Evolutionary conservation across 2,888 invertebrate genomes (phyloP), one percentile per base, ranked within the genome.

Genomic region (Aphodius granarius): DNA sequence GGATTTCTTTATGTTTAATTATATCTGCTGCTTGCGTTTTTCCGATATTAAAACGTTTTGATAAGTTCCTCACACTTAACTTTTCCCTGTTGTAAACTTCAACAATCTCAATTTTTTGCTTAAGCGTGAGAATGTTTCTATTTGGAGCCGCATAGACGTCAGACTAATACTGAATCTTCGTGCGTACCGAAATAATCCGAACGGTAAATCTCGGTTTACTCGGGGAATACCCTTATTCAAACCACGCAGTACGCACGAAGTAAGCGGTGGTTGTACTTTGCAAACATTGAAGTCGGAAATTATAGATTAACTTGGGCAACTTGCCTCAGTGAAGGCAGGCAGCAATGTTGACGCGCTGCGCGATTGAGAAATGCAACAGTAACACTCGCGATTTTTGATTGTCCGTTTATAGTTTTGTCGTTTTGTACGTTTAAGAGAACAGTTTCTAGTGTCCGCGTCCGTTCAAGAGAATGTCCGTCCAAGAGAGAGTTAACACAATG

Each of bases 51-150:
- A 62, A 70, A 74, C 68, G 74, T 63, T 9, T 62, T 13, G 63
- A 62, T 62, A 62, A 62, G n/a, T 13, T 62, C 63, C 70, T 71
- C 22, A 74, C 70, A 71, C 74, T 71, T 74, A 74, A 74, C 74
- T 74, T 74, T 71, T 74, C 71, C 64, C 63, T 74, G 66, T 71
- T 74, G 64, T 74, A 74, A 74, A 68, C 68, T 68, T 74, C 74
- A 68, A 74, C 62, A 74, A 74, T 74, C 63, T 74, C 74, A 74
- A 70, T 74, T 13, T 73, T 66, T 73, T 73, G 63, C 21, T 43
- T 74, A 73, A 21, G 66, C 18, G 68, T 68, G n/a, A 74, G 62
- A 74, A 74, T 74, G 23, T 74, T 74, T 74, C 70, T 70, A 74
- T 70, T 74, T 74, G 62, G 74, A 43, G 70, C 68, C 73, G 73